Base-by-base conservation (phyloP, 2,797 vertebrate species). In the Anas acuta region DNA sequence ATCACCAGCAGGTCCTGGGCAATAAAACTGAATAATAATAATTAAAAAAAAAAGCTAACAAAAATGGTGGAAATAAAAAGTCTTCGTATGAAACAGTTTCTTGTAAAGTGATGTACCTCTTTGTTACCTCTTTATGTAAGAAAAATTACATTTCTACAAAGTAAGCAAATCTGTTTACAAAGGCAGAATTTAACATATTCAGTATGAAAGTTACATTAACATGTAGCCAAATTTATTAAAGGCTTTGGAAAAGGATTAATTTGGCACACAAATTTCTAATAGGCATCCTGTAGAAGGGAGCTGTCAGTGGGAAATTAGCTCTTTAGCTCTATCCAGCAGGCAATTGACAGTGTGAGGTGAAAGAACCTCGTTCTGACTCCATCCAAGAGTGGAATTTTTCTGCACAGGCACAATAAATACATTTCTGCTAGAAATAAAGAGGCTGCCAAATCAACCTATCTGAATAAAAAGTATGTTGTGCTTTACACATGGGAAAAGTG, bases 381-480 rank as follows among this genome's bases (percentile, higher is more conserved):
- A 19, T 81, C 21, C 12, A 11, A 70, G 73, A 58, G 66, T 86
- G 67, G 70, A 91, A 71, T 35, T 91, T 92, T 94, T 91, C 62
- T 82, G 20, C 51, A 66, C 18, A 69, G 47, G 56, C 78, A 71
- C 82, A 95, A 80, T 88, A 77, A 90, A 87, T 84, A 37, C n/a
- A 92, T 84, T 94, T 92, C 64, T 92, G 54, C 51, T 58, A 81
- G 87, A 72, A 91, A 65, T 73, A 73, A 91, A 84, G 39, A 79
- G 18, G 37, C 65, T 95, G 84, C 92, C 89, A 95, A 76, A 86
- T 94, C 92, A 81, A 84, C 79, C 82, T 97, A 91, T 93, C 89
- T 84, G 84, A 96, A 93, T 92, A 94, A 95, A 87, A 95, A 87
- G 33, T 72, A 76, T 72, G 60, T 94, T 96, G 25, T 86, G 47